phyloP scores from a whole-genome alignment of 2,113 vertebrate genomes.

The Epinephelus fuscoguttatus region DNA sequence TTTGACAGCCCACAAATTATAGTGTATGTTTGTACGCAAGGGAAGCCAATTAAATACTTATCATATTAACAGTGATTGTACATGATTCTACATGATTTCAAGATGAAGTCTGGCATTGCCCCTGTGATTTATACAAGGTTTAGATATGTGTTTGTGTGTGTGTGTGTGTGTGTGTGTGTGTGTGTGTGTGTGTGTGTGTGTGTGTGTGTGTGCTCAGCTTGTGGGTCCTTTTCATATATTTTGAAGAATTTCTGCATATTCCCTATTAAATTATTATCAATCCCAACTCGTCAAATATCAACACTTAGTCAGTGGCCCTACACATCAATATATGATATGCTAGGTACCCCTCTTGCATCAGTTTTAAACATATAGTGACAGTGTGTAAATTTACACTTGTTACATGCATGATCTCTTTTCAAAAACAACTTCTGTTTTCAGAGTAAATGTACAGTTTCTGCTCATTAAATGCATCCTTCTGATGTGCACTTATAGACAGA shows the following conservation, averaged over 20 bases:
- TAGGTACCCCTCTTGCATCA: too few relatives aligned
- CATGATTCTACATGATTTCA: not conserved
- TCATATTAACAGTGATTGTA: not conserved
- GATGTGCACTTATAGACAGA: too few relatives aligned
- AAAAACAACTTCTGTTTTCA: too few relatives aligned
- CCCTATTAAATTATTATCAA: too few relatives aligned
- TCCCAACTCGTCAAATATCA: too few relatives aligned
- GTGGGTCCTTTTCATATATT: not conserved
- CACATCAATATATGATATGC: too few relatives aligned
- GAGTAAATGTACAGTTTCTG: too few relatives aligned
- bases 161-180: not conserved
- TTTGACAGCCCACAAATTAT: constrained; percentile 2
- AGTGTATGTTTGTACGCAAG: not conserved
- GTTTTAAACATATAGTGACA: too few relatives aligned
- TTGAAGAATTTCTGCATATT: not conserved
- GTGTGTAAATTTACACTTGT: too few relatives aligned
- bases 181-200: not conserved
- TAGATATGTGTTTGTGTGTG: not conserved
- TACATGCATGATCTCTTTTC: too few relatives aligned
- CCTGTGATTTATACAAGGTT: not conserved
- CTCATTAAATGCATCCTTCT: too few relatives aligned
- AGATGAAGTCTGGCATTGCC: not conserved
- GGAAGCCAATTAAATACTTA: constrained; percentile 1
- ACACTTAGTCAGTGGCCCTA: too few relatives aligned
- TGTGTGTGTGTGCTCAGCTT: not conserved